Conservation (phyloP, 2,113 vertebrate genomes). For the Hypocryptadius cinnamomeus region DNA sequence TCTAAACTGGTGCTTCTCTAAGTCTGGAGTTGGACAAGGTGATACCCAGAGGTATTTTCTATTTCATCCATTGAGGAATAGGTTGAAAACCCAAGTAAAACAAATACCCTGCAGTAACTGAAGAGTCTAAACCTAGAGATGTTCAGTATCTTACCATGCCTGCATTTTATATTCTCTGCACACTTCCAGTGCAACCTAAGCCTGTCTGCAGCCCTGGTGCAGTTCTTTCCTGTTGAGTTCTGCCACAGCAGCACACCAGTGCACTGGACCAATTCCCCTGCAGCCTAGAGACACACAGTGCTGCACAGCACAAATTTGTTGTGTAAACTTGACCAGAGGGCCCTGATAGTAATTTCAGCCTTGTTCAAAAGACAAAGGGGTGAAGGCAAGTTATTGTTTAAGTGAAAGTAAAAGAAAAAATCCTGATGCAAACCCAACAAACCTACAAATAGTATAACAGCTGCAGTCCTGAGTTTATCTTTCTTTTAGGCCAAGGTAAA, state of each 20-base stretch:
- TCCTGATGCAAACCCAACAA: neutral
- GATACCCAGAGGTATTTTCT: neutral
- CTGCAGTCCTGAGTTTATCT: neutral
- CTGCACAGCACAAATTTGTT: neutral
- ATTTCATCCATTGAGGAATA: neutral
- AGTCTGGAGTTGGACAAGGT: neutral
- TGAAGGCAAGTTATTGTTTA: neutral
- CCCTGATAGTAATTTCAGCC: neutral
- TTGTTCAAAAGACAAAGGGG: neutral
- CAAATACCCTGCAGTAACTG: neutral
- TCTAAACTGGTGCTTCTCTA: neutral
- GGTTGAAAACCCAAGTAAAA: neutral
- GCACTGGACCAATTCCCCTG: neutral
- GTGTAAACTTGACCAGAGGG: neutral
- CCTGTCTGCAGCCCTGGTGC: neutral
- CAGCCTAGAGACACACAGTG: neutral
- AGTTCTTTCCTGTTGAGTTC: neutral
- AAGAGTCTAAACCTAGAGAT: neutral
- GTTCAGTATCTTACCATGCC: neutral
- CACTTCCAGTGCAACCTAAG: neutral
- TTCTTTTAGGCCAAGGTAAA: neutral
- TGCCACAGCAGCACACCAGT: neutral
- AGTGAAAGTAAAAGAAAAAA: neutral
- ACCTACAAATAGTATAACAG: neutral
- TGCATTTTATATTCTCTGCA: neutral